Evolutionary conservation across 1,140 invertebrate genomes (phyloP).

Genomic region (Drosophila nigrodunni): DNA sequence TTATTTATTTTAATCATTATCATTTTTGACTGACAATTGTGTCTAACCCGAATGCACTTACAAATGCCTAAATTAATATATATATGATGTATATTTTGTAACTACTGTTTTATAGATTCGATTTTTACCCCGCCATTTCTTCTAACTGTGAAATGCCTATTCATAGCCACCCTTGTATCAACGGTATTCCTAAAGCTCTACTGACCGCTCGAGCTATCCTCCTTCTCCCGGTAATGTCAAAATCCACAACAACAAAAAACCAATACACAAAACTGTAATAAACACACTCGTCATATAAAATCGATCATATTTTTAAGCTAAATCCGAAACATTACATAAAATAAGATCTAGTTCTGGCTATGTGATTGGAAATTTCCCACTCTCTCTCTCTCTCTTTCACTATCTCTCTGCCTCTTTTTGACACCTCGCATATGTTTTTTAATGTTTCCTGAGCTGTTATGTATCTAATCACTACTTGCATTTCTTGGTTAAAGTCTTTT

Average conservation of each 20-base stretch:
- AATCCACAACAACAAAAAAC: slow-evolving; percentile 12
- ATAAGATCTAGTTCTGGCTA: slow-evolving; percentile 3
- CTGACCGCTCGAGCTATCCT: slow-evolving; percentile 52
- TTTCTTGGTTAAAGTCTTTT: background rate
- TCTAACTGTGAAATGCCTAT: slow-evolving; percentile 77
- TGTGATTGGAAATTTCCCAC: background rate
- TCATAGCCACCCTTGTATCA: slow-evolving; percentile 71
- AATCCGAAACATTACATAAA: background rate
- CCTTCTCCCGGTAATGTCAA: slow-evolving; percentile 61
- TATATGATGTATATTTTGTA: slow-evolving; percentile 65
- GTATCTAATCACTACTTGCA: slow-evolving; percentile 17
- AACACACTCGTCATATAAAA: slow-evolving; percentile 1
- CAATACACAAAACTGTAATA: slow-evolving; percentile 13
- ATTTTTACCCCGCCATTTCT: slow-evolving; percentile 74
- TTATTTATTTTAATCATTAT: slow-evolving; percentile 12
- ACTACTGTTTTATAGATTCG: slow-evolving; percentile 77
- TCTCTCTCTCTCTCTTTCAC: slow-evolving; percentile 1
- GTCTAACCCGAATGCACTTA: slow-evolving; percentile 33
- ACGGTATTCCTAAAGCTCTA: slow-evolving; percentile 77
- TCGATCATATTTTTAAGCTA: background rate
- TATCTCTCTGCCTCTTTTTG: background rate
- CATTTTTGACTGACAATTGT: slow-evolving; percentile 24
- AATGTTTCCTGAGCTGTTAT: background rate
- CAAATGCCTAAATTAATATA: slow-evolving; percentile 55
- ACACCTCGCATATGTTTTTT: slow-evolving; percentile 12